Evolutionary conservation across 1,140 invertebrate species (phyloP), one percentile per base, ranked within the genome.

Genomic region (Leguminivora glycinivorella): DNA sequence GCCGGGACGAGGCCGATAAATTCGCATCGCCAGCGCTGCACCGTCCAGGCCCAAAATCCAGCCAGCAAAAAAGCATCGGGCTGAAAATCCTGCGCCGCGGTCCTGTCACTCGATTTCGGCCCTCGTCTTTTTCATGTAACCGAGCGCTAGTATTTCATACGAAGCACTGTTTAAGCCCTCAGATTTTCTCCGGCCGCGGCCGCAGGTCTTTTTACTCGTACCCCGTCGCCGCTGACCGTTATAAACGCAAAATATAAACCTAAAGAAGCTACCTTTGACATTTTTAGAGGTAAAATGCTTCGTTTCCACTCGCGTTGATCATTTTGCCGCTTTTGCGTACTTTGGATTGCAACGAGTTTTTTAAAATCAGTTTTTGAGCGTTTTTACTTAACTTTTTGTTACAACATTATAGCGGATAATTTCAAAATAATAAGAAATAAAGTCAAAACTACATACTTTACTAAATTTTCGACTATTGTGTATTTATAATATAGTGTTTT

Each of bases 241-340:
- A 90, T 91, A 88, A 89, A 89, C 89, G 87, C 85, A 90, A 91
- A 91, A 91, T 91, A 87, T 89, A 91, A 89, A 90, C 85, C 84
- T 79, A 87, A 88, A 90, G 85, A 84, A 86, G 84, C 82, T 82
- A 88, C 83, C 87, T 91, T 89, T 91, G 89, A 90, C 85, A 88
- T 91, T 89, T 72, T 91, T 85, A 85, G 79, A 84, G 84, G 84
- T 85, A 83, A 90, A 91, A 90, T 75, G 81, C 88, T 89, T 83
- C 82, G 85, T 89, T 87, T 85, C 78, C 78, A 84, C 76, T 83
- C 72, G 73, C 77, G 76, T 67, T 87, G 72, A 76, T 76, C 81
- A 73, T 83, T 89, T 85, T 83, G 75, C 76, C 72, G 70, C 38
- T 67, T 67, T 38, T 31, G 12, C 66, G 38, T 63, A 29, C 26